These are phyloP conservation scores for Brachionus koreanus DNA, from an alignment of 1,140 invertebrate genomes.

Conservation along the genomic window DNA sequence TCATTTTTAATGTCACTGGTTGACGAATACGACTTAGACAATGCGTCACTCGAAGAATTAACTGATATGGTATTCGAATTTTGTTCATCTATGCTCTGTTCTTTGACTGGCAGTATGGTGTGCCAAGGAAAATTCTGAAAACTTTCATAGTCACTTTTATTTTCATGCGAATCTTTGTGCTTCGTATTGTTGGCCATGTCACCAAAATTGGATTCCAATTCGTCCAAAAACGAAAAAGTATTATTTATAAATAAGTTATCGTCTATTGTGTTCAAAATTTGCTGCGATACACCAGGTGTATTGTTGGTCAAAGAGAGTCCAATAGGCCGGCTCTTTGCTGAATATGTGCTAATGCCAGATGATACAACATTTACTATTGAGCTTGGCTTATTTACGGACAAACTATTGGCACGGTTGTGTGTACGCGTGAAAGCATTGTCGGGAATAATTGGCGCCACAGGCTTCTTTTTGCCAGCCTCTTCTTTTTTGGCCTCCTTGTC, in stretches of 20 bases:
- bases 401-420: not conserved
- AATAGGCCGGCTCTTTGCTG: not conserved
- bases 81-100: not conserved
- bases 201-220: constrained; percentile 4
- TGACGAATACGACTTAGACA: not conserved
- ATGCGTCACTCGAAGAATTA: not conserved
- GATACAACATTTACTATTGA: not conserved
- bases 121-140: constrained; percentile 44
- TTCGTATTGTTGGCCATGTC: not conserved
- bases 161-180: not conserved
- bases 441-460: not conserved
- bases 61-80: constrained; percentile 2
- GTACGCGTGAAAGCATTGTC: not conserved
- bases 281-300: constrained; percentile 2
- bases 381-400: not conserved
- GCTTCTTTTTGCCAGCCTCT: not conserved
- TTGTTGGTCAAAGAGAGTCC: not conserved
- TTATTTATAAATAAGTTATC: constrained; percentile 36
- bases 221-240: constrained; percentile 42
- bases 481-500: not conserved
- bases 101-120: constrained; percentile 15
- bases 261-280: not conserved
- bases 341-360: not conserved
- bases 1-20: not conserved
- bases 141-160: not conserved